phyloP scores from a whole-genome alignment of 2,797 vertebrate genomes.

The Myotis findleyi region DNA sequence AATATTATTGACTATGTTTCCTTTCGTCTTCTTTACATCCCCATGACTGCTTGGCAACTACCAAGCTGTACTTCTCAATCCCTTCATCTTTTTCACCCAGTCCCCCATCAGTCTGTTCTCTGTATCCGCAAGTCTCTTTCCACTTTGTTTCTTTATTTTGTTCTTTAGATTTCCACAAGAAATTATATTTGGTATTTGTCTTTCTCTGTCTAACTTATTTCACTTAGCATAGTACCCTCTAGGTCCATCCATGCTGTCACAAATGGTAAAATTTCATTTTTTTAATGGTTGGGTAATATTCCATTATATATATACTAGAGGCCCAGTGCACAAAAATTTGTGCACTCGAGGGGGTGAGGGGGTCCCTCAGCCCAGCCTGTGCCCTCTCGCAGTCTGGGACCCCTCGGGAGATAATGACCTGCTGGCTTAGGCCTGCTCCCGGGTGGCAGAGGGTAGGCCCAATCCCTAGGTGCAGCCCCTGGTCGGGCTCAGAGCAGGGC shows the following conservation, averaged over 20 bases:
- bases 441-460: no score
- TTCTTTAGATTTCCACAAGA: not conserved
- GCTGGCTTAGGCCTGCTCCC: no score
- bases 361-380: no score
- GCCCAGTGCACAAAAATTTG: no score
- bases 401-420: no score
- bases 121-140: not conserved
- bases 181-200: not conserved
- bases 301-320: no score
- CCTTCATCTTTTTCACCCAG: not conserved
- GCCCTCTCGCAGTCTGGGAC: no score
- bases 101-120: not conserved
- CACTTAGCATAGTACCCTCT: not conserved
- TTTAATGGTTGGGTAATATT: not conserved
- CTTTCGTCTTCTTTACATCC: not conserved
- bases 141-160: not conserved
- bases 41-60: not conserved
- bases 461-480: no score
- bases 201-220: not conserved
- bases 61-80: not conserved
- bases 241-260: not conserved
- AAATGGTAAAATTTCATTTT: not conserved
- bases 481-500: no score
- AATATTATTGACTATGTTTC: not conserved
- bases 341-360: no score